A percentile compares a stretch with the other conserved stretches of the same genome.
Conservation (phyloP, 2,797 vertebrate genomes). For the Muscicapa striata region DNA sequence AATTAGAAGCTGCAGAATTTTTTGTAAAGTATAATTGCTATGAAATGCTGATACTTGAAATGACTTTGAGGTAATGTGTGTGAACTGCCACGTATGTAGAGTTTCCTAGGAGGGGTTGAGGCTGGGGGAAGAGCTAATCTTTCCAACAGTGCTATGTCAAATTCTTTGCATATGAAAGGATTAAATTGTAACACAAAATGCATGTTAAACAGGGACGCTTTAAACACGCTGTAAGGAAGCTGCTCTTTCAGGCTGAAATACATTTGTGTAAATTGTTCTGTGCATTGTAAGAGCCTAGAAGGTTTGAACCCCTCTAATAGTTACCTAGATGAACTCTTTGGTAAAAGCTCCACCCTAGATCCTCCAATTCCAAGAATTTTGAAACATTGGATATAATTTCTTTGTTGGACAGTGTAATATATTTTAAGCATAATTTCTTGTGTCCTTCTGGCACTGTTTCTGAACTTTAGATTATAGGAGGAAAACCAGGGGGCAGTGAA, state of each 20-base stretch:
- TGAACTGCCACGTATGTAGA: background rate
- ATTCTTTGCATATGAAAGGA: background rate
- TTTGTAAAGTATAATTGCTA: slow-evolving; percentile 18
- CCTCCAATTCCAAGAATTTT: slow-evolving; percentile 32
- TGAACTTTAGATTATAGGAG: background rate
- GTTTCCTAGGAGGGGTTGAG: background rate
- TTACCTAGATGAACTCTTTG: background rate
- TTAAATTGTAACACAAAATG: slow-evolving; percentile 26
- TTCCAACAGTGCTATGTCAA: background rate
- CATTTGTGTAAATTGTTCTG: fast-evolving
- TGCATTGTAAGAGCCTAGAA: background rate
- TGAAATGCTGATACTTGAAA: background rate
- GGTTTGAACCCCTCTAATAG: background rate
- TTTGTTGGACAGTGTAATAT: background rate
- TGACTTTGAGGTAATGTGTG: background rate
- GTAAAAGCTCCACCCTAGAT: background rate
- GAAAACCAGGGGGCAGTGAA: background rate
- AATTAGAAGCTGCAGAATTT: slow-evolving; percentile 23
- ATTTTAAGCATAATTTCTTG: background rate
- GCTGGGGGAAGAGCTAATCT: background rate
- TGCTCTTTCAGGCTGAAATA: background rate
- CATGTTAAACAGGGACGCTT: background rate
- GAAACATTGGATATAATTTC: slow-evolving; percentile 11
- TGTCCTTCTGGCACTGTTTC: background rate
- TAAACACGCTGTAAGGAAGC: background rate